A percentile compares a stretch with the other conserved stretches of the same genome.
These are phyloP conservation scores for Sebastes cheni DNA, from an alignment of 2,797 vertebrate species.

Conservation along the genomic window DNA sequence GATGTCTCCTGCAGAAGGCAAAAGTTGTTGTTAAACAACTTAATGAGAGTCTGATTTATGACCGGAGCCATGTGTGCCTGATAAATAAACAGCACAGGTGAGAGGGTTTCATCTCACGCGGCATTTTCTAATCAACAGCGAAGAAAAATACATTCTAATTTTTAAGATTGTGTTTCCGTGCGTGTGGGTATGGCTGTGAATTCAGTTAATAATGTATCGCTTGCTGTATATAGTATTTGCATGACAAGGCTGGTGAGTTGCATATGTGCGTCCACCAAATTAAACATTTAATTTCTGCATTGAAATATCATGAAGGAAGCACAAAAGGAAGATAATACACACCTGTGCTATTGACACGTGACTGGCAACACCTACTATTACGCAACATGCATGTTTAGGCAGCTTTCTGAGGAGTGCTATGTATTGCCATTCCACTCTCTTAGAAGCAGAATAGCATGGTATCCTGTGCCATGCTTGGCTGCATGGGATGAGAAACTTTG, in stretches of 20 bases:
- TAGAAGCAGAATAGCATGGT: slow-evolving; percentile 9
- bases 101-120: slow-evolving; percentile 44
- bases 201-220: slow-evolving; percentile 36
- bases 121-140: slow-evolving; percentile 53
- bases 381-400: neutral
- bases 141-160: slow-evolving; percentile 13
- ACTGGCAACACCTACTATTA: neutral
- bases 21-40: slow-evolving; percentile 67
- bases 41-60: slow-evolving; percentile 73
- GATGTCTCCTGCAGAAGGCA: slow-evolving; percentile 56
- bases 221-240: slow-evolving; percentile 1
- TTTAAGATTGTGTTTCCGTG: slow-evolving; percentile 8
- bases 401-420: slow-evolving; percentile 43
- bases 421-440: slow-evolving; percentile 58
- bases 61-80: slow-evolving; percentile 22
- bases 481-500: slow-evolving; percentile 30
- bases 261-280: slow-evolving; percentile 24
- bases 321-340: neutral
- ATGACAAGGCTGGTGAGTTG: slow-evolving; percentile 45
- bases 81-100: slow-evolving; percentile 61
- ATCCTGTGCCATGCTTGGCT: slow-evolving; percentile 20
- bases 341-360: slow-evolving; percentile 2
- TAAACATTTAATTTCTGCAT: slow-evolving; percentile 18
- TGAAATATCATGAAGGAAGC: slow-evolving; percentile 1
- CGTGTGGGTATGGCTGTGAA: neutral